phyloP scores from a whole-genome alignment of 2,888 invertebrate species.

The Choristoneura rosaceana region DNA sequence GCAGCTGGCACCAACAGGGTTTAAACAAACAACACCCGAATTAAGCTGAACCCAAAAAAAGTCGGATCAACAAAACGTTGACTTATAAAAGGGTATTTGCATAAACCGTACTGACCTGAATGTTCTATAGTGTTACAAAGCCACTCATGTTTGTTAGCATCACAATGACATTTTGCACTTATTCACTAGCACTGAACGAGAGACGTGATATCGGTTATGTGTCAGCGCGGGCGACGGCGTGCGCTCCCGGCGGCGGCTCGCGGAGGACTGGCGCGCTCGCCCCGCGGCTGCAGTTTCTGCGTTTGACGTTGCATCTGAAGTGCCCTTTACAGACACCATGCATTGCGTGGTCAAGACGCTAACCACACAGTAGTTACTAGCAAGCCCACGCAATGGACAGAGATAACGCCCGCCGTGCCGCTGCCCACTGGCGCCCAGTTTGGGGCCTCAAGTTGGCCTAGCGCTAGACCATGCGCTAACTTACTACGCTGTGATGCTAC shows the following conservation, averaged over 20 bases:
- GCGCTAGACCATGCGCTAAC: no score
- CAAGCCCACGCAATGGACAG: no score
- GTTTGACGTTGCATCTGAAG: background rate
- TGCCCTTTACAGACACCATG: no score
- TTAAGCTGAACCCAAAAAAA: slow-evolving; percentile 28
- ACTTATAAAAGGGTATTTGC: slow-evolving; percentile 16
- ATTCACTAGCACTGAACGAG: slow-evolving; percentile 19
- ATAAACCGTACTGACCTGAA: slow-evolving; percentile 26
- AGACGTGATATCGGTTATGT: background rate
- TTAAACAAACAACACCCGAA: slow-evolving; percentile 24
- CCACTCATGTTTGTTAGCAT: slow-evolving; percentile 43
- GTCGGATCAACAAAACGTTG: slow-evolving; percentile 24
- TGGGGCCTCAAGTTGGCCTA: no score
- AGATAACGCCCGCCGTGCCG: no score
- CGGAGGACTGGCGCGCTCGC: slow-evolving; percentile 56
- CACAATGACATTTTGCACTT: slow-evolving; percentile 32
- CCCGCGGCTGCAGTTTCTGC: background rate
- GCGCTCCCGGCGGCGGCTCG: slow-evolving; percentile 53
- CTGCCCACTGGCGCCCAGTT: no score
- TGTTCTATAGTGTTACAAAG: slow-evolving; percentile 41
- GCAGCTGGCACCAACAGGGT: slow-evolving; percentile 20
- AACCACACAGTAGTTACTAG: no score
- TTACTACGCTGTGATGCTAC: no score
- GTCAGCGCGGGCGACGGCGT: slow-evolving; percentile 45
- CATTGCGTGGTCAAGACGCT: no score